A percentile compares a stretch with the other conserved stretches of the same genome.
Conservation (phyloP, 1,140 invertebrate species). For the Drosophila ohnishii region DNA sequence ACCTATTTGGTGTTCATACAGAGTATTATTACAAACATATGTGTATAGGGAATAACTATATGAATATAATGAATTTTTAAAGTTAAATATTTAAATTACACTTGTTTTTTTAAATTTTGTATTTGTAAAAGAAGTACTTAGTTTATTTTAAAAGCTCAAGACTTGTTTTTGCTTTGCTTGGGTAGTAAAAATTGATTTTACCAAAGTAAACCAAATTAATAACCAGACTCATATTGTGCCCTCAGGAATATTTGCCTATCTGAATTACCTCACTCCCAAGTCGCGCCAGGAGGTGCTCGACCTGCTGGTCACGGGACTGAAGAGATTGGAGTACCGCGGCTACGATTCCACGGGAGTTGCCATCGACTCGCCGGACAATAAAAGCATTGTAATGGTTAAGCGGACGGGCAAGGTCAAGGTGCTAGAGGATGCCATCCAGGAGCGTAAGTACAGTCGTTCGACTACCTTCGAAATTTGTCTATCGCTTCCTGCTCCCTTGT, state of each 20-base stretch:
- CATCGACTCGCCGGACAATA: slow-evolving; percentile 90
- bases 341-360: slow-evolving; percentile 99
- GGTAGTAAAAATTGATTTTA: background rate
- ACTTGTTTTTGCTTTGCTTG: background rate
- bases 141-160: background rate
- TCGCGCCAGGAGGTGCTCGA: slow-evolving; percentile 96
- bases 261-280: slow-evolving; percentile 98
- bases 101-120: background rate
- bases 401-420: slow-evolving; percentile 96
- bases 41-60: background rate
- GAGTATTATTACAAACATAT: background rate
- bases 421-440: slow-evolving; percentile 93
- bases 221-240: background rate
- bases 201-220: background rate
- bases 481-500: background rate
- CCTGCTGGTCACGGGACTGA: slow-evolving; percentile 96
- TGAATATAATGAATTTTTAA: background rate
- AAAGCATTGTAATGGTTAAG: slow-evolving; percentile 94
- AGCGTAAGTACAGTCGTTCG: slow-evolving; percentile 40
- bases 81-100: too few relatives aligned
- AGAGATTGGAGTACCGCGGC: slow-evolving; percentile 98
- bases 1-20: background rate
- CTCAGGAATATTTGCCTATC: slow-evolving; percentile 98
- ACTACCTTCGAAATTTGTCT: background rate
- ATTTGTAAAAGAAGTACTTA: background rate